Percentiles rank a stretch among this genome's conserved stretches.
phyloP scores from a whole-genome alignment of 1,140 invertebrate genomes.

The Samia ricini region DNA sequence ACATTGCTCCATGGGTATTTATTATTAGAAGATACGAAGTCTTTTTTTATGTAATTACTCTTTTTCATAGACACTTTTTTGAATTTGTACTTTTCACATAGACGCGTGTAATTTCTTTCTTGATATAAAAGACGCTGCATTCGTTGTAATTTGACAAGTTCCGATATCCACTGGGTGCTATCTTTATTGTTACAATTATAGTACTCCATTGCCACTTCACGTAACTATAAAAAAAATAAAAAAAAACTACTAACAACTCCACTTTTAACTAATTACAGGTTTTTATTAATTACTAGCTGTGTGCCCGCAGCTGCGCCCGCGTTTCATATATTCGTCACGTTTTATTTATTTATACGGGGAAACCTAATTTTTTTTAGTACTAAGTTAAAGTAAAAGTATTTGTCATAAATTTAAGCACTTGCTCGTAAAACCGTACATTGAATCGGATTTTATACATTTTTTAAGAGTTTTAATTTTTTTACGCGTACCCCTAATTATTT shows the following conservation, averaged over 20 bases:
- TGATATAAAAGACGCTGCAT: slow-evolving; percentile 58
- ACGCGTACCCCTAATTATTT: no score
- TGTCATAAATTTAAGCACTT: no score
- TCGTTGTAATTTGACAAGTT: slow-evolving; percentile 65
- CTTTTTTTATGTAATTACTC: slow-evolving; percentile 37
- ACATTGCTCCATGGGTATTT: slow-evolving; percentile 66
- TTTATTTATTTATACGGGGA: not conserved
- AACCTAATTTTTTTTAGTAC: no score
- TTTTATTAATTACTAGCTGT: no score
- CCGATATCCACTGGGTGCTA: slow-evolving; percentile 67
- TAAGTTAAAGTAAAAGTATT: no score
- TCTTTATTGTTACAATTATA: slow-evolving; percentile 81
- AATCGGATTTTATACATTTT: no score
- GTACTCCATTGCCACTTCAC: slow-evolving; percentile 82
- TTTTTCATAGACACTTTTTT: slow-evolving; percentile 42
- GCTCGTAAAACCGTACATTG: no score
- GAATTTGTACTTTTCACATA: slow-evolving; percentile 55
- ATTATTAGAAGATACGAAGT: slow-evolving; percentile 52
- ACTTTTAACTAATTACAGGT: slow-evolving; percentile 5
- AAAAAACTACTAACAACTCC: slow-evolving; percentile 21
- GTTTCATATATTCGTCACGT: no score
- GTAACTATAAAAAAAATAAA: slow-evolving; percentile 75
- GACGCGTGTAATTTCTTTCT: slow-evolving; percentile 51
- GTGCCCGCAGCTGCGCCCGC: no score
- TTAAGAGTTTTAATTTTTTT: no score